A percentile compares a stretch with the other conserved stretches of the same genome.
Evolutionary conservation across 1,140 invertebrate genomes (phyloP).

Genomic region (Lanistes nyassanus): DNA sequence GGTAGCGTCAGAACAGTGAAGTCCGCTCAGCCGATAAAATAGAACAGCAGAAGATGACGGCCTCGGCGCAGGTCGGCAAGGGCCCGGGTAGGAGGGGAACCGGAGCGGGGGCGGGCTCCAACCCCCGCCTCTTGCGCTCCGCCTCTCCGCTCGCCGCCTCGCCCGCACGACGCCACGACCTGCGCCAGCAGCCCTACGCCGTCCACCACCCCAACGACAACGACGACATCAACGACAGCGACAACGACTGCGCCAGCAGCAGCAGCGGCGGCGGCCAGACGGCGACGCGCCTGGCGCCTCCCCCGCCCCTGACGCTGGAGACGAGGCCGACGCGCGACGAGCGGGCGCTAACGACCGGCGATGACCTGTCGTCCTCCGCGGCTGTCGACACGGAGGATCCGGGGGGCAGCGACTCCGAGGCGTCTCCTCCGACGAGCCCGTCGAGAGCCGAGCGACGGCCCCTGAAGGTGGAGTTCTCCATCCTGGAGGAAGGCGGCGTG

Average conservation of each 20-base stretch:
- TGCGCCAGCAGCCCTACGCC: neutral
- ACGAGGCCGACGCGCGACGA: neutral
- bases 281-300: neutral
- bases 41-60: neutral
- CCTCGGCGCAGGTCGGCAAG: neutral
- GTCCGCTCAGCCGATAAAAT: neutral
- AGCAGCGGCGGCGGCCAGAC: neutral
- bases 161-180: conserved; percentile 4
- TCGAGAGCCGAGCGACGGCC: conserved; percentile 38
- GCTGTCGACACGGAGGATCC: neutral
- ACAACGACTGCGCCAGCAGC: conserved; percentile 7
- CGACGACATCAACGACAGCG: conserved; percentile 7
- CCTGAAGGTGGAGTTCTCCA: conserved; percentile 48
- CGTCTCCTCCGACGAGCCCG: conserved; percentile 35
- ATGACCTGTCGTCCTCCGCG: neutral
- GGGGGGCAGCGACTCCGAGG: conserved; percentile 30
- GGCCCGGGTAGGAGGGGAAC: neutral
- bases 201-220: neutral
- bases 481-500: conserved; percentile 45
- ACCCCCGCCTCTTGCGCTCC: neutral
- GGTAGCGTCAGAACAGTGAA: neutral
- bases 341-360: too few species aligned
- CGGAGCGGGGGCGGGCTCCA: neutral
- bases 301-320: neutral
- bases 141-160: neutral